Base-by-base conservation (phyloP, 2,113 vertebrate species). In the Oenanthe melanoleuca region DNA sequence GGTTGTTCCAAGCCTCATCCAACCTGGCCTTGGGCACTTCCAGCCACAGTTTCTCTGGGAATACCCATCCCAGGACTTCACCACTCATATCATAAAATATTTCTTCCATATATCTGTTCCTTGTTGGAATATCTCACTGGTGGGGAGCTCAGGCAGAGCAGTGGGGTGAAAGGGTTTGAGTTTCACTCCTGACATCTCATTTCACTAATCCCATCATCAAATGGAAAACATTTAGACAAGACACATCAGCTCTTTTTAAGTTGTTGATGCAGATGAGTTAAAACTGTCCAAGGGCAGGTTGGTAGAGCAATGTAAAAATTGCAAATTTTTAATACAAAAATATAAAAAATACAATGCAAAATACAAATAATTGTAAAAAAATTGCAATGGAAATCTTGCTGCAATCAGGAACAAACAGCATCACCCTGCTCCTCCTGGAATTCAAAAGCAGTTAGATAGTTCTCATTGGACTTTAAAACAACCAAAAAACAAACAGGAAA, bases 1-100 rank as follows among this genome's bases (percentile, higher is more conserved):
- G 60, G 3, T 7, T 21, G 49, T 19, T 74, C 33, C 50, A 72
- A 72, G 33, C 3, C 8, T 2, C 8, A 2, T 45, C 67, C 57
- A 81, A 0, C 34, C 65, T 40, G 49, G 3, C 22, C 44, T 78
- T 2, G 53, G 23, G 15, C 22, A 12, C 14, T 64, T 9, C 40
- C 85, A 83, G 44, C 33, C 6, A 33, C 13, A 13, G 14, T 3
- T 53, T 63, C 28, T 63, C 37, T 40, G 38, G 23, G 13, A 60
- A 87, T 34, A 9, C 31, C 72, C 7, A 2, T 0, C 1, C 12
- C 60, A 45, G 19, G 0, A 7, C 9, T 2, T 88, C 38, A 25
- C 28, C 55, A 73, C 15, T 7, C n/a, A 53, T 10, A 3, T 1
- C 0, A 6, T 31, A 11, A 65, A 70, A 12, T 19, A 22, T 11